A percentile compares a stretch with the other conserved stretches of the same genome.
These are phyloP conservation scores for Nematolebias whitei DNA, from an alignment of 2,113 vertebrate species.

Conservation along the genomic window DNA sequence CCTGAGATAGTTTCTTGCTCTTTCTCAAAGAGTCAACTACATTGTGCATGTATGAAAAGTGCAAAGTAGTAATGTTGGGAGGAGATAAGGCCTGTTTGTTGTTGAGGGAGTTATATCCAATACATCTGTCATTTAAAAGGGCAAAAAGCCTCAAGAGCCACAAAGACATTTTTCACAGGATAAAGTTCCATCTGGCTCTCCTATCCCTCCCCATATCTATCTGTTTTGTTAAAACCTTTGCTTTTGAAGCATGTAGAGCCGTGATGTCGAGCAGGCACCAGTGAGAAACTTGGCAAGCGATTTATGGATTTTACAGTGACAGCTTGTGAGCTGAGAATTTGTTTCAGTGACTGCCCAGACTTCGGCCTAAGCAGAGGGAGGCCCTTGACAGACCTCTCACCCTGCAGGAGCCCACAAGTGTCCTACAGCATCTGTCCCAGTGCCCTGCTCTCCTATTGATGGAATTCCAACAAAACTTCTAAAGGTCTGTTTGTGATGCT, in stretches of 20 bases:
- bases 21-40: slow-evolving; percentile 7
- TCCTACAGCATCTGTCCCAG: slow-evolving; percentile 47
- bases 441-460: slow-evolving; percentile 44
- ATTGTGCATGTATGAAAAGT: slow-evolving; percentile 22
- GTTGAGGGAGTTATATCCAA: background rate
- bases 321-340: slow-evolving; percentile 55
- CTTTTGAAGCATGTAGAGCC: slow-evolving; percentile 13
- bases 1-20: slow-evolving; percentile 18
- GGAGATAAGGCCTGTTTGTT: slow-evolving; percentile 10
- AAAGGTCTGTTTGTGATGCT: slow-evolving; percentile 30
- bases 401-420: slow-evolving; percentile 51
- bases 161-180: slow-evolving; percentile 10
- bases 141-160: slow-evolving; percentile 13
- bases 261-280: slow-evolving; percentile 20
- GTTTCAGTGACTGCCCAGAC: slow-evolving; percentile 55
- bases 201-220: background rate
- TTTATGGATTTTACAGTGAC: slow-evolving; percentile 32
- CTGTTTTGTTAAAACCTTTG: slow-evolving; percentile 21
- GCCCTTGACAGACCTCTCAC: slow-evolving; percentile 56
- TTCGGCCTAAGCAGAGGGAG: slow-evolving; percentile 31
- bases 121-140: slow-evolving; percentile 27
- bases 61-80: background rate
- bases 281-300: slow-evolving; percentile 30
- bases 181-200: slow-evolving; percentile 1
- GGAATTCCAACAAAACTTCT: slow-evolving; percentile 54